Percentiles rank a stretch among this genome's conserved stretches.
Conservation (phyloP, 2,113 vertebrate species). For the Arothron firmamentum region DNA sequence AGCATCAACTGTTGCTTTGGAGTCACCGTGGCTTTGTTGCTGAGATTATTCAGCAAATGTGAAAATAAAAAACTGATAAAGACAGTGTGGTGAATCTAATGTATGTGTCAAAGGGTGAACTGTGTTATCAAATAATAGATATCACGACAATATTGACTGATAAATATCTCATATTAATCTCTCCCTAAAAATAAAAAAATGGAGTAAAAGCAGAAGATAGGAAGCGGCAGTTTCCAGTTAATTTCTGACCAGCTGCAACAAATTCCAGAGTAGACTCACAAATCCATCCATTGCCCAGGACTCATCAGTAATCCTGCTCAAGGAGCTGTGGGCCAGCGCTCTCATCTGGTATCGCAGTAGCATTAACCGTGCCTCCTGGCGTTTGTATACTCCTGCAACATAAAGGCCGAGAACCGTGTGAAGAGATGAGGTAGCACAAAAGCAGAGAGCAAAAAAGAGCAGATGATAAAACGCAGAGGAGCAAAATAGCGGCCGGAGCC, state of each 20-base stretch:
- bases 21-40: conserved; percentile 10
- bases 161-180: too few relatives aligned
- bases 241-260: conserved; percentile 18
- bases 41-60: conserved; percentile 35
- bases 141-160: too few relatives aligned
- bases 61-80: too few relatives aligned
- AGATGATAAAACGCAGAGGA: not conserved
- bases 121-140: conserved; percentile 8
- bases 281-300: conserved; percentile 98
- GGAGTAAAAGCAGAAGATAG: too few relatives aligned
- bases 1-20: conserved; percentile 6
- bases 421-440: conserved; percentile 21
- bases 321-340: conserved; percentile 81
- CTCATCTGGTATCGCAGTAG: conserved; percentile 88
- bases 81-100: too few relatives aligned
- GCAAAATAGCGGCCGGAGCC: not conserved
- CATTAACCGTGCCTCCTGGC: conserved; percentile 89
- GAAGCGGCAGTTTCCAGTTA: not conserved
- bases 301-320: conserved; percentile 87
- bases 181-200: too few relatives aligned
- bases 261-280: conserved; percentile 79
- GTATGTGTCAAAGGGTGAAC: too few relatives aligned
- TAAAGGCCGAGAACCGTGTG: conserved; percentile 22
- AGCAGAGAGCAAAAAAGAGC: not conserved
- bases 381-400: conserved; percentile 90